These are phyloP conservation scores for Parapristionchus giblindavisi DNA, from an alignment of 2,888 invertebrate genomes.

Conservation along the genomic window DNA sequence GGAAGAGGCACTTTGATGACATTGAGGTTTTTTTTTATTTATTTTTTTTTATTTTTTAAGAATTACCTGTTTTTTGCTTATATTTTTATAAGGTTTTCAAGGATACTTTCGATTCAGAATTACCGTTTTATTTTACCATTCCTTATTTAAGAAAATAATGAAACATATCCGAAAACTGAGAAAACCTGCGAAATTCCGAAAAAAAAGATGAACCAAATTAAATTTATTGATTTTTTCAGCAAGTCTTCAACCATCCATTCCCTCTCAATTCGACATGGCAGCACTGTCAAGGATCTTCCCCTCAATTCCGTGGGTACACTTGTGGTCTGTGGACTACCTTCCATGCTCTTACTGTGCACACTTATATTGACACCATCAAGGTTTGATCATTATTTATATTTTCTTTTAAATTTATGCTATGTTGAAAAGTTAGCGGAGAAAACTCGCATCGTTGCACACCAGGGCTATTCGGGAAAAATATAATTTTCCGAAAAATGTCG, in stretches of 20 bases:
- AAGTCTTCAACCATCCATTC: slow-evolving; percentile 66
- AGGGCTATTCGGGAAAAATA: too few relatives aligned
- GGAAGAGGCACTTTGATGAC: slow-evolving; percentile 64
- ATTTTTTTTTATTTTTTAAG: too few relatives aligned
- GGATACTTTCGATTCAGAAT: too few relatives aligned
- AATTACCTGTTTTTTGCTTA: too few relatives aligned
- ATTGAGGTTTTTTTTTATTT: slow-evolving; percentile 51
- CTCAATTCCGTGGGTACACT: slow-evolving; percentile 72
- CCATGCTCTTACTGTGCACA: slow-evolving; percentile 87
- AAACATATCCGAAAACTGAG: background rate
- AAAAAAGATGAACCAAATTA: background rate
- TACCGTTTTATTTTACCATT: too few relatives aligned
- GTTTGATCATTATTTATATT: too few relatives aligned
- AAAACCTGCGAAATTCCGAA: background rate
- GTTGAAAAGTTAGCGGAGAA: too few relatives aligned
- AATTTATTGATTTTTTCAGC: slow-evolving; percentile 44
- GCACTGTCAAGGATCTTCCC: slow-evolving; percentile 53
- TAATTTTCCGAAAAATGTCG: too few relatives aligned
- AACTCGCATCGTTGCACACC: too few relatives aligned
- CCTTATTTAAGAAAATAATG: too few relatives aligned
- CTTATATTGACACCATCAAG: slow-evolving; percentile 72
- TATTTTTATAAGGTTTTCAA: too few relatives aligned
- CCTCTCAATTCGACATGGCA: slow-evolving; percentile 67
- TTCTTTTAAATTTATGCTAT: too few relatives aligned
- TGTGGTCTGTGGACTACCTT: slow-evolving; percentile 97